Evolutionary conservation across 2,888 invertebrate genomes (phyloP).

Genomic region (Heliconius cydno): DNA sequence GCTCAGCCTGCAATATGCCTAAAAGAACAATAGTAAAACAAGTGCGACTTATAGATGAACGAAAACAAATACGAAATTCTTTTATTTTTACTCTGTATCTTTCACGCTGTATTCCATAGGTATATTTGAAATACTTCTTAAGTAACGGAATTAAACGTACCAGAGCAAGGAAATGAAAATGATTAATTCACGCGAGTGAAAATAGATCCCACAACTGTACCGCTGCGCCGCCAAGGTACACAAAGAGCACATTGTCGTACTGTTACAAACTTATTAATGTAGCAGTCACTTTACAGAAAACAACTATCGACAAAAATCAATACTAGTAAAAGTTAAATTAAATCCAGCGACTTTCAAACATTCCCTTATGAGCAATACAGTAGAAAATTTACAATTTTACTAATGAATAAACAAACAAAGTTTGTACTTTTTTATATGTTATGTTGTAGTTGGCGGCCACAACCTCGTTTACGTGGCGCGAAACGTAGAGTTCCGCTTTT

Average conservation of each 20-base stretch:
- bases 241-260: not conserved
- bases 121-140: too few species aligned
- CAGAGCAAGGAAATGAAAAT: not conserved
- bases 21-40: too few species aligned
- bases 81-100: too few species aligned
- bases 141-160: not conserved
- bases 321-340: not conserved
- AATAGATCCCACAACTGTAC: not conserved
- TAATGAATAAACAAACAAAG: too few species aligned
- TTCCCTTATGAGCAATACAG: not conserved
- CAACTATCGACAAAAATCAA: not conserved
- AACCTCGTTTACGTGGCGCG: too few species aligned
- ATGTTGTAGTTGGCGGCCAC: too few species aligned
- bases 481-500: too few species aligned
- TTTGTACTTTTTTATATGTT: too few species aligned
- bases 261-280: not conserved
- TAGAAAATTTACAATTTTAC: not conserved
- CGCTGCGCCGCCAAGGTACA: not conserved
- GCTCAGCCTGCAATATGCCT: too few species aligned
- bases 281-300: not conserved
- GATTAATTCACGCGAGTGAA: not conserved
- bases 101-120: too few species aligned
- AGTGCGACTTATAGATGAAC: too few species aligned
- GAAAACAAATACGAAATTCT: too few species aligned
- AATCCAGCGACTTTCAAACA: not conserved